Percentiles rank a stretch among this genome's conserved stretches.
phyloP scores from a whole-genome alignment of 2,113 vertebrate species.

The Lagopus leucura region DNA sequence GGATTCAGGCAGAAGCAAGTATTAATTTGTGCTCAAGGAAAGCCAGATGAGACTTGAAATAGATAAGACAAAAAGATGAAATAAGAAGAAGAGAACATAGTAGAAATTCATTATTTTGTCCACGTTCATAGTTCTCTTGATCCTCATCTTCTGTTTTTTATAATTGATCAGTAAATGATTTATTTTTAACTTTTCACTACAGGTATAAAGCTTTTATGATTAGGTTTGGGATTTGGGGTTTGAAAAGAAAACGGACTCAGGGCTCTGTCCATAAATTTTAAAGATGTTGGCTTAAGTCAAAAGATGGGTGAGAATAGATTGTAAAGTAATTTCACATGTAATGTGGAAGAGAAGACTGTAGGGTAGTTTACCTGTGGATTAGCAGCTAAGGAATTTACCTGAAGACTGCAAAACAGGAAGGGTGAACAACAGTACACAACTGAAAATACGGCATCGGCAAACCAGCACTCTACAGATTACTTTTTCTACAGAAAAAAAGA shows the following conservation, averaged over 20 bases:
- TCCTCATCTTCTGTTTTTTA: background rate
- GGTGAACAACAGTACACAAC: background rate
- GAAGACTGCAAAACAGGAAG: background rate
- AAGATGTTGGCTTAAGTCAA: background rate
- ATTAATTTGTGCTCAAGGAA: background rate
- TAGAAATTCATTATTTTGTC: background rate
- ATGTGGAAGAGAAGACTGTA: fast-evolving
- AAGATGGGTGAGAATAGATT: background rate
- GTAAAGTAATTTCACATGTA: background rate
- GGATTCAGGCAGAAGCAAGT: background rate
- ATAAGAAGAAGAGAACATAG: background rate
- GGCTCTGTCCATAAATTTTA: background rate
- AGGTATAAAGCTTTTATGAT: background rate
- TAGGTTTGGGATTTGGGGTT: background rate
- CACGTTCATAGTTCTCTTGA: background rate
- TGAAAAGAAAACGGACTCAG: background rate
- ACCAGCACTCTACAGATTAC: background rate
- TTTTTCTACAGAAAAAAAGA: background rate
- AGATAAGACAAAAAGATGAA: slow-evolving; percentile 12
- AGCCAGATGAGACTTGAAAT: background rate
- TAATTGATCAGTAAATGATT: background rate
- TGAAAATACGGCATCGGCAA: background rate
- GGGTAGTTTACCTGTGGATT: background rate
- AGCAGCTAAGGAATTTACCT: background rate
- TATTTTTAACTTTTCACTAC: slow-evolving; percentile 11